A percentile compares a stretch with the other conserved stretches of the same genome.
Evolutionary conservation across 2,888 invertebrate species (phyloP).

Genomic region (Hydraecia micacea): DNA sequence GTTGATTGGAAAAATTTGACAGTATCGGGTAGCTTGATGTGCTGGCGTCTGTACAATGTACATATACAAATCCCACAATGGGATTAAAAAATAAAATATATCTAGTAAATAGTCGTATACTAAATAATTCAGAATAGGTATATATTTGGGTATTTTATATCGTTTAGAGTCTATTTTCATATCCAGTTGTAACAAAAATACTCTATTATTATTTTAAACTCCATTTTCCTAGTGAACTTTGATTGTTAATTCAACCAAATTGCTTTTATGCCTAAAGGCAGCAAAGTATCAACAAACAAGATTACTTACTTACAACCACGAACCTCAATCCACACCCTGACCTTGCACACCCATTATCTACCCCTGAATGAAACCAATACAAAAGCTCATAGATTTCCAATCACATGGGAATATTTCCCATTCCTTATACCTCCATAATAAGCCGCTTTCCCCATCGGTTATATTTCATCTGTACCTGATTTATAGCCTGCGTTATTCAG

Average conservation of each 20-base stretch:
- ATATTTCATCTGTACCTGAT: constrained; percentile 62
- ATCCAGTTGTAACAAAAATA: constrained; percentile 1
- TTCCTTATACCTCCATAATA: constrained; percentile 63
- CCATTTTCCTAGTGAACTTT: constrained; percentile 8
- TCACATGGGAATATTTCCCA: constrained; percentile 59
- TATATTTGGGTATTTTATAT: not conserved
- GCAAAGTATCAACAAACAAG: constrained; percentile 12
- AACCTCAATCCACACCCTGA: constrained; percentile 25
- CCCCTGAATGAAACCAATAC: constrained; percentile 54
- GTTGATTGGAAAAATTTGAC: too few species aligned
- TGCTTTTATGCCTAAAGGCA: constrained; percentile 15
- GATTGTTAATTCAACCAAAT: constrained; percentile 12
- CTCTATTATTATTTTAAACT: not conserved
- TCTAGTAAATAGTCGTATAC: too few species aligned
- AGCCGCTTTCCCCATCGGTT: constrained; percentile 45
- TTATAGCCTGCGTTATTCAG: constrained; percentile 56
- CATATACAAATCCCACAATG: too few species aligned
- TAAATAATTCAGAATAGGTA: not conserved
- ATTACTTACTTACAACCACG: constrained; percentile 3
- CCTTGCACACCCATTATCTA: constrained; percentile 39
- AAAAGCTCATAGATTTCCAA: constrained; percentile 59
- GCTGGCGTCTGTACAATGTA: too few species aligned
- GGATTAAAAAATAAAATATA: too few species aligned
- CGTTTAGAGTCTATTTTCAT: not conserved
- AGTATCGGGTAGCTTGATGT: too few species aligned